Evolutionary conservation across 2,797 vertebrate genomes (phyloP), one percentile per base, ranked within the genome.

Genomic region (Microchirus variegatus): DNA sequence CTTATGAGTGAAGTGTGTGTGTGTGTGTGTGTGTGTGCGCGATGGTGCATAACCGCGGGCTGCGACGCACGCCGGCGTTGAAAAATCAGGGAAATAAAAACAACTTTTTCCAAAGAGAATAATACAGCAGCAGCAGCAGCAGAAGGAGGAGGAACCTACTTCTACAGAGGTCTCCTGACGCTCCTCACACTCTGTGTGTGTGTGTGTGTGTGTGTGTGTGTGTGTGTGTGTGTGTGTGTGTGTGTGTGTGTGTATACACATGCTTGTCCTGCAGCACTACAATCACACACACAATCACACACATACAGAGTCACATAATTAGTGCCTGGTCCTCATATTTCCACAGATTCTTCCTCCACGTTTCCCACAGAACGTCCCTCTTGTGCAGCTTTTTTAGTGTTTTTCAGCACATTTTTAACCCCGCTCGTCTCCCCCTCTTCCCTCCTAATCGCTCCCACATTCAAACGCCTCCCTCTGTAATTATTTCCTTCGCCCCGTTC

Each of bases 21-120:
- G 46, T 52, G 43, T 45, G 50, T 44, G 36, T 26, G 56, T 48
- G 55, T 38, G 47, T 19, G 63, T 44, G n/a, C n/a, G n/a, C n/a
- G 26, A 64, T 60, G 70, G 51, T 49, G 53, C 78, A 64, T 84
- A 80, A 83, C 83, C 58, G 26, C n/a, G n/a, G n/a, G n/a, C n/a
- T n/a, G 54, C 52, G 41, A 84, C 59, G 81, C 71, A n/a, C 59
- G 38, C 8, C 67, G 37, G 71, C 75, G 77, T 84, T 43, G 46
- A n/a, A n/a, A n/a, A 86, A 88, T 78, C 76, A 86, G 85, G 80
- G 88, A 90, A 89, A 3, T 88, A 87, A 90, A 87, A 87, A 84
- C 84, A 82, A 85, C 78, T 80, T 82, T 89, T 82, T 89, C 87
- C 84, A 89, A 87, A 89, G 87, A 89, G 88, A 91, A 91, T 89